Conservation (phyloP, 2,888 invertebrate genomes). For the Aspidapion aeneum region DNA sequence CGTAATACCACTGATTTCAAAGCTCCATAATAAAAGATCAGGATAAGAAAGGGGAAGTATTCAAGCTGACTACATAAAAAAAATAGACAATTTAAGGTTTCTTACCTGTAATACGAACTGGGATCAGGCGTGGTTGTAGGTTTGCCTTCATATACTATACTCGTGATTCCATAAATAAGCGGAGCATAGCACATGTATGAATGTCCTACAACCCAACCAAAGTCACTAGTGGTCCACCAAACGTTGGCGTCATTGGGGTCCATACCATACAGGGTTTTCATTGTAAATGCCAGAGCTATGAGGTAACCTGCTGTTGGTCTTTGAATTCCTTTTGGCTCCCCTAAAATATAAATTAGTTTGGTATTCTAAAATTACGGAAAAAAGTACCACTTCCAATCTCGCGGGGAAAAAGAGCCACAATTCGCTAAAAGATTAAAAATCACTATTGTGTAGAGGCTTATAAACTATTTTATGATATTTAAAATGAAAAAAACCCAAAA, state of each 20-base stretch:
- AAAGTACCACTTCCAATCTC: neutral
- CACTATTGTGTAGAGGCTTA: too few species aligned
- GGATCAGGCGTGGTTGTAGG: slow-evolving; percentile 93
- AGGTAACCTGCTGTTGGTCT: slow-evolving; percentile 88
- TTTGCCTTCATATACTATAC: slow-evolving; percentile 87
- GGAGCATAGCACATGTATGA: slow-evolving; percentile 95
- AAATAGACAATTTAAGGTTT: neutral
- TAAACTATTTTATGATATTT: too few species aligned
- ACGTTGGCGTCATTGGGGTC: slow-evolving; percentile 70
- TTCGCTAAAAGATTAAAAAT: too few species aligned
- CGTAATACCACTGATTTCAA: too few species aligned
- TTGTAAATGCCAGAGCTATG: slow-evolving; percentile 79
- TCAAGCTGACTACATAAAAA: too few species aligned
- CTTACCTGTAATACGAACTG: slow-evolving; percentile 83
- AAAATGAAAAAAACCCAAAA: too few species aligned
- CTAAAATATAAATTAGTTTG: slow-evolving; percentile 43
- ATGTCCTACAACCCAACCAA: slow-evolving; percentile 93
- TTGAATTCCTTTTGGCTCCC: slow-evolving; percentile 75
- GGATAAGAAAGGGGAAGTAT: too few species aligned
- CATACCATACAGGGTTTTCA: slow-evolving; percentile 79
- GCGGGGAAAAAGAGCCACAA: neutral
- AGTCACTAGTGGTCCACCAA: slow-evolving; percentile 90
- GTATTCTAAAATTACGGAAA: slow-evolving; percentile 3
- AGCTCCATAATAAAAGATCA: too few species aligned
- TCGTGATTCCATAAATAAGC: slow-evolving; percentile 74